Base-by-base conservation (phyloP, 1,140 invertebrate species). In the Hyphantria cunea region DNA sequence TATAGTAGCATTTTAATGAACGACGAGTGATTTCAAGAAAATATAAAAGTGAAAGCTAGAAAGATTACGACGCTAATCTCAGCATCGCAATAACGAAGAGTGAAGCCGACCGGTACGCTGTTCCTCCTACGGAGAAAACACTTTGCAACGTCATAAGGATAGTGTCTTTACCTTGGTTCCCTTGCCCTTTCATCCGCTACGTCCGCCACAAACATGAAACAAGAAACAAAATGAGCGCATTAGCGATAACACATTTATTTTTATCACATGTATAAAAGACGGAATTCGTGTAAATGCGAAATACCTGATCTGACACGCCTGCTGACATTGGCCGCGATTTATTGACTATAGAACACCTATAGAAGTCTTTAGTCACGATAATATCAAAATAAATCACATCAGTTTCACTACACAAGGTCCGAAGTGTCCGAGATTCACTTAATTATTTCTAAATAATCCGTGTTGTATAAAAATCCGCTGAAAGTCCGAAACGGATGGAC, bases 151-250 rank as follows among this genome's bases (percentile, higher is more conserved):
- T 90, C 86, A 89, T 76, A 88, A 81, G 71, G 72, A 69, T 74
- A 76, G 55, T 49, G 73, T 85, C 83, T 92, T 92, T 93, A 94
- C 94, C 94, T 94, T 94, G 93, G 91, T 95, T 96, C 92, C 95
- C 94, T 94, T 96, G 95, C 94, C 95, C 95, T 96, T 96, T 96
- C 95, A 96, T 96, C 94, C 95, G 95, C 95, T 96, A 93, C 84
- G 92, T 68, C 66, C 37, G 70, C 70, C 73, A 86, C 66, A 71
- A 70, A 91, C 89, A 92, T 92, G 91, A 90, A 93, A 92, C 84
- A 91, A 90, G 83, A 82, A 75, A 86, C 65, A 77, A 68, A 73
- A 75, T 52, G 62, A 66, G 48, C 64, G 66, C 58, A 68, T 78
- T 74, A 78, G 52, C 50, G 48, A 63, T 61, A 39, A 56, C 68